These are phyloP conservation scores for Coptotermes formosanus DNA, from an alignment of 1,140 invertebrate species.

Conservation along the genomic window DNA sequence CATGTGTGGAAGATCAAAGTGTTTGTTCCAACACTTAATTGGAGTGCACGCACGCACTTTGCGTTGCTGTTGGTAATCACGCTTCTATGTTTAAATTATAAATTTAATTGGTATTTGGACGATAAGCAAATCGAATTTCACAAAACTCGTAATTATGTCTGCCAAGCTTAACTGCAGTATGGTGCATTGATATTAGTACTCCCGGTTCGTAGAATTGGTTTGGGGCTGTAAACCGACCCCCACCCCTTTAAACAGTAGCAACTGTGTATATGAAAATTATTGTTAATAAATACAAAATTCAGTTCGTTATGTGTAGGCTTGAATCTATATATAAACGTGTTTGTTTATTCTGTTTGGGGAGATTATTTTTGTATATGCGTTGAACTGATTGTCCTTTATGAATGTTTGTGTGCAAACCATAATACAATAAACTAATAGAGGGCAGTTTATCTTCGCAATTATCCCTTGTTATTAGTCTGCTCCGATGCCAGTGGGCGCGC, in stretches of 20 bases:
- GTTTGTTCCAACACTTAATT: not conserved
- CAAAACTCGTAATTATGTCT: not conserved
- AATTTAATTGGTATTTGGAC: not conserved
- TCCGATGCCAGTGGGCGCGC: too few relatives aligned
- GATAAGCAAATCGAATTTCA: not conserved
- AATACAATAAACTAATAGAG: too few relatives aligned
- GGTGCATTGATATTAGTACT: not conserved
- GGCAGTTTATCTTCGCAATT: too few relatives aligned
- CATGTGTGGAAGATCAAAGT: not conserved
- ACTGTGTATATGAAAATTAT: not conserved
- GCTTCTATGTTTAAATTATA: conserved; percentile 9
- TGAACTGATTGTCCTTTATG: not conserved
- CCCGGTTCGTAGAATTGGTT: too few relatives aligned
- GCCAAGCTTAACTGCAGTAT: not conserved
- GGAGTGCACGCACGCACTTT: not conserved
- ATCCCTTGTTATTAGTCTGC: too few relatives aligned
- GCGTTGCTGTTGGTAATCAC: too few relatives aligned
- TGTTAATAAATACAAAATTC: not conserved
- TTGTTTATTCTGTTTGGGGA: too few relatives aligned
- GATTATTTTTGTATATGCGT: not conserved
- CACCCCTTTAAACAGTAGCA: too few relatives aligned
- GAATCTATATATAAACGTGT: too few relatives aligned
- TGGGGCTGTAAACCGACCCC: too few relatives aligned
- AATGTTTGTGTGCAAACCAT: not conserved
- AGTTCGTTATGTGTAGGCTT: not conserved